phyloP scores from a whole-genome alignment of 2,113 vertebrate genomes.

The Clarias magur region DNA sequence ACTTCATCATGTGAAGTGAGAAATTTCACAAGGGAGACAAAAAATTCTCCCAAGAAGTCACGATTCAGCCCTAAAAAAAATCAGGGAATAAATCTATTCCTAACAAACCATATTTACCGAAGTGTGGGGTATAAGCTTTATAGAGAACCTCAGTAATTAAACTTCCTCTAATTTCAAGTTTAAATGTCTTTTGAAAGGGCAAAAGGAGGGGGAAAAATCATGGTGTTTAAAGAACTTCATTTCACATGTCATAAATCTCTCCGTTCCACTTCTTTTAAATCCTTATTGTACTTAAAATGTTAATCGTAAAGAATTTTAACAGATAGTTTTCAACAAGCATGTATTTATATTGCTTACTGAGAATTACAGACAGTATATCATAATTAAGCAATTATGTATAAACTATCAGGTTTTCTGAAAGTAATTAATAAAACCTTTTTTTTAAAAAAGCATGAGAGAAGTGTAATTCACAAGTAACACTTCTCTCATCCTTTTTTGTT shows the following conservation, averaged over 20 bases:
- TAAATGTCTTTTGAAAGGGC: constrained; percentile 28
- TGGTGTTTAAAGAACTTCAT: background rate
- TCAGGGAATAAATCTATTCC: background rate
- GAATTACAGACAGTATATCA: background rate
- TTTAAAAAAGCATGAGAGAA: background rate
- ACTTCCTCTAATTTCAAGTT: background rate
- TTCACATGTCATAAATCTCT: background rate
- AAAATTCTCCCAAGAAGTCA: background rate
- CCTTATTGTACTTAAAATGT: background rate
- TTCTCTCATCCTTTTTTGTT: background rate
- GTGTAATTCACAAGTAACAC: background rate
- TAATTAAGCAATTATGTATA: background rate
- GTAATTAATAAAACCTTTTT: background rate
- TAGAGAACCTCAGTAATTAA: constrained; percentile 13
- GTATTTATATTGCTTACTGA: background rate
- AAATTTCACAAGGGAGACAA: background rate
- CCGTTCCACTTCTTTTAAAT: background rate
- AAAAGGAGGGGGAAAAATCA: background rate
- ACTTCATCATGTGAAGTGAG: background rate
- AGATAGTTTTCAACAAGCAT: background rate
- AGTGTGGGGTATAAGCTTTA: constrained; percentile 27
- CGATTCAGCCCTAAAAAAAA: background rate
- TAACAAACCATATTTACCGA: constrained; percentile 7
- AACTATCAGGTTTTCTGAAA: background rate
- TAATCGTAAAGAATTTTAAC: background rate